Conservation (phyloP, 92 coral and sea anemone genomes). For the Porites divaricata region DNA sequence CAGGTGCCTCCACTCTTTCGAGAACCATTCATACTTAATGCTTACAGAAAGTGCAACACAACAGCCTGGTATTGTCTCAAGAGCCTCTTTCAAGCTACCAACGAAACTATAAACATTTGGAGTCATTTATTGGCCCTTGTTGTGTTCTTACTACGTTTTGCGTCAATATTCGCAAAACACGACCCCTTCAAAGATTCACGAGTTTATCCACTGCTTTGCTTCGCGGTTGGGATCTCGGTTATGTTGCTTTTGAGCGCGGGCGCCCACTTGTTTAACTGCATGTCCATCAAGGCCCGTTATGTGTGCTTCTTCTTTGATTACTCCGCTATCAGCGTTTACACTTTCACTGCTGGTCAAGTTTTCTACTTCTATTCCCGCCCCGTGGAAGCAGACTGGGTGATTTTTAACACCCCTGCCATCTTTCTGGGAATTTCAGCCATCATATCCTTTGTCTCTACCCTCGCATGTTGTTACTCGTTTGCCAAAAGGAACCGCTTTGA, state of each 20-base stretch:
- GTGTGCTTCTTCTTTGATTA: constrained; percentile 95
- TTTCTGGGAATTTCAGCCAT: constrained; percentile 74
- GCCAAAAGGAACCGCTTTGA: constrained; percentile 59
- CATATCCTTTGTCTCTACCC: constrained; percentile 64
- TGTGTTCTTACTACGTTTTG: constrained; percentile 70
- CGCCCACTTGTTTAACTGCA: constrained; percentile 92
- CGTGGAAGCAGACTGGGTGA: constrained; percentile 13
- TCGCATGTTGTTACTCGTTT: constrained; percentile 74
- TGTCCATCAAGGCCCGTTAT: constrained; percentile 82
- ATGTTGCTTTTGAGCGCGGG: constrained; percentile 87
- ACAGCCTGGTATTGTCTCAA: constrained; percentile 71
- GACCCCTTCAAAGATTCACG: constrained; percentile 65
- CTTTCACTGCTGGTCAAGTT: constrained; percentile 81
- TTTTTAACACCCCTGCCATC: constrained; percentile 48
- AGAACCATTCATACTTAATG: constrained; percentile 85
- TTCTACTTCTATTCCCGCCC: constrained; percentile 86
- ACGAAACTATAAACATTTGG: constrained; percentile 95
- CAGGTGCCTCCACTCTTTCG: constrained; percentile 70
- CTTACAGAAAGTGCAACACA: constrained; percentile 84
- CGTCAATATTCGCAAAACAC: constrained; percentile 56
- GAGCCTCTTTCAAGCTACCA: constrained; percentile 74
- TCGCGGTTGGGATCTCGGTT: constrained; percentile 81
- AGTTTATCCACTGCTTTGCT: constrained; percentile 81
- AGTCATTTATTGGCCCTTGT: constrained; percentile 84
- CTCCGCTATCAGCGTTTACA: constrained; percentile 86